Evolutionary conservation across 2,113 vertebrate species (phyloP).

Genomic region (Origma solitaria): DNA sequence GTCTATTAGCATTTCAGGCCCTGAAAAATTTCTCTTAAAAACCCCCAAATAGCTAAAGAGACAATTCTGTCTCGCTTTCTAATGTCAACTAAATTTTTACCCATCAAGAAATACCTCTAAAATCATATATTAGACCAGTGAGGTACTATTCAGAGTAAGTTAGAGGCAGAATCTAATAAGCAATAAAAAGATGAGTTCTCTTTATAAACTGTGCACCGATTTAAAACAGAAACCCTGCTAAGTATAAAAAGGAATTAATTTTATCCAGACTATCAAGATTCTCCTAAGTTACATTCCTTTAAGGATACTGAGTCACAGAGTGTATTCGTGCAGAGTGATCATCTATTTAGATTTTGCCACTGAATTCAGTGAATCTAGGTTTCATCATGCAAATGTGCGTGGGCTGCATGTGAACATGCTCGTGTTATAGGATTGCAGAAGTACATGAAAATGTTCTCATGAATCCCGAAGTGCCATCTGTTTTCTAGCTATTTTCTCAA

Average conservation of each 20-base stretch:
- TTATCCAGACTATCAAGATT: neutral
- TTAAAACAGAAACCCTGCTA: neutral
- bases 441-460: neutral
- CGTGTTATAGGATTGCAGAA: neutral
- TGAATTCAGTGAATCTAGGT: neutral
- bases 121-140: neutral
- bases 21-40: neutral
- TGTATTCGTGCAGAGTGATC: neutral
- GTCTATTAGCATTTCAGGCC: neutral
- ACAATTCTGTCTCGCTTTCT: neutral
- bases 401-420: neutral
- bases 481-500: neutral
- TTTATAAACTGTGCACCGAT: neutral
- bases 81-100: neutral
- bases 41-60: neutral
- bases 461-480: neutral
- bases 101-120: neutral
- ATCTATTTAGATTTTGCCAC: neutral
- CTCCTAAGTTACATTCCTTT: neutral
- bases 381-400: neutral
- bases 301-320: neutral
- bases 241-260: neutral
- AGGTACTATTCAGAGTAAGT: neutral
- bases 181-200: neutral
- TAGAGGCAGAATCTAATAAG: neutral